These are phyloP conservation scores for Mastomys natalensis DNA, from an alignment of 2,113 vertebrate genomes.

Conservation along the genomic window DNA sequence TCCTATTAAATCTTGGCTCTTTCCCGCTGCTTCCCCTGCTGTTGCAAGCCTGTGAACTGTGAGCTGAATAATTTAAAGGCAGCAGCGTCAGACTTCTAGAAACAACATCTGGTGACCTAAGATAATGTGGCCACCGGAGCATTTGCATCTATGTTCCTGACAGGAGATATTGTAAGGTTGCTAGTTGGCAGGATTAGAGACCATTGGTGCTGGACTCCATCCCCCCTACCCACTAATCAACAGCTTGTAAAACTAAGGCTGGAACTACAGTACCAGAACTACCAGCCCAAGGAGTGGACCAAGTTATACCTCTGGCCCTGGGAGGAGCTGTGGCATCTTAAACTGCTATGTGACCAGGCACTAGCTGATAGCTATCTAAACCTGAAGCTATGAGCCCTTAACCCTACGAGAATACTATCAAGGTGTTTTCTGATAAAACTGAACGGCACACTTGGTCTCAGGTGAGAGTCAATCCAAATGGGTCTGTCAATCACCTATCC, in stretches of 20 bases:
- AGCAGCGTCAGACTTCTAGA: conserved; percentile 50
- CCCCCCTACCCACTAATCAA: background rate
- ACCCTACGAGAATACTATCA: background rate
- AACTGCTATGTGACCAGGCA: background rate
- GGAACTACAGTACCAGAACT: background rate
- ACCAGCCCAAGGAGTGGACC: background rate
- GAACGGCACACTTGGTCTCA: background rate
- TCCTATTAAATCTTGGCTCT: background rate
- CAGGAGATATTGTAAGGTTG: background rate
- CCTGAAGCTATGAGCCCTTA: background rate
- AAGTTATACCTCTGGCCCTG: background rate
- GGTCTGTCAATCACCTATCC: background rate
- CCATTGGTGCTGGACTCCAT: background rate
- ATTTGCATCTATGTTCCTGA: background rate
- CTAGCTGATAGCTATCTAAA: background rate
- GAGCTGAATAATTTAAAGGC: conserved; percentile 70
- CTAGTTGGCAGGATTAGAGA: background rate
- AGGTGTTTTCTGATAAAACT: background rate
- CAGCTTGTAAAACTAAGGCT: background rate
- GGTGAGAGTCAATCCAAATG: background rate
- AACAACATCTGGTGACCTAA: conserved; percentile 23
- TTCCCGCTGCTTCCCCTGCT: background rate
- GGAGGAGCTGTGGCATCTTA: background rate
- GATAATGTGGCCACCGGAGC: conserved; percentile 42
- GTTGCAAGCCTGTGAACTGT: background rate